Conservation (phyloP, 1,140 invertebrate species). For the Sycobia sp. region DNA sequence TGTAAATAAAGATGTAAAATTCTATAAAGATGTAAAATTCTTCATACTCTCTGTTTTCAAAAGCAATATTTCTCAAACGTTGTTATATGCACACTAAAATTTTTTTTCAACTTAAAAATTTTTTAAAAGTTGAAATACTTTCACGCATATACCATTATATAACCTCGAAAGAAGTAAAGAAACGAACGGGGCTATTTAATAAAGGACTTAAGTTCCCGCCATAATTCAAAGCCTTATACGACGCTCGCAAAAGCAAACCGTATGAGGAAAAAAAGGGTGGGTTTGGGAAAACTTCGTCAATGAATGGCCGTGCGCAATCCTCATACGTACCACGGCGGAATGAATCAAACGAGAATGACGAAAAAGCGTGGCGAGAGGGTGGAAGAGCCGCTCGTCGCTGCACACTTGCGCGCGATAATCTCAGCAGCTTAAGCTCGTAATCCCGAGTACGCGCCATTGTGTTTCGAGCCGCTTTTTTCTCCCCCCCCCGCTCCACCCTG, state of each 20-base stretch:
- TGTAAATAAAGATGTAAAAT: too few relatives aligned
- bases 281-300: constrained; percentile 14
- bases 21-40: too few relatives aligned
- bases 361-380: not conserved
- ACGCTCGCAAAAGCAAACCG: constrained; percentile 12
- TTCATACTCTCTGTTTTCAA: too few relatives aligned
- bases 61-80: too few relatives aligned
- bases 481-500: too few relatives aligned
- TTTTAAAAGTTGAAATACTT: not conserved
- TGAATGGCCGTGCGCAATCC: constrained; percentile 25
- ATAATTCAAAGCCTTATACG: constrained; percentile 23
- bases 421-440: constrained; percentile 27
- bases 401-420: constrained; percentile 28
- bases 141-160: constrained; percentile 1
- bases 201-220: constrained; percentile 13
- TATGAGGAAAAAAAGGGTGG: too few relatives aligned
- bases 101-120: constrained; percentile 1
- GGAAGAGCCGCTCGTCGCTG: too few relatives aligned
- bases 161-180: constrained; percentile 8
- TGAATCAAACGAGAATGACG: constrained; percentile 12
- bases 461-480: too few relatives aligned
- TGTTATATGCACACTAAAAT: too few relatives aligned
- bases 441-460: constrained; percentile 9
- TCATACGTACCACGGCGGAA: not conserved
- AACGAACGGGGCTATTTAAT: too few relatives aligned